Evolutionary conservation across 1,140 invertebrate species (phyloP).

Genomic region (Leptestheria dahalacensis): DNA sequence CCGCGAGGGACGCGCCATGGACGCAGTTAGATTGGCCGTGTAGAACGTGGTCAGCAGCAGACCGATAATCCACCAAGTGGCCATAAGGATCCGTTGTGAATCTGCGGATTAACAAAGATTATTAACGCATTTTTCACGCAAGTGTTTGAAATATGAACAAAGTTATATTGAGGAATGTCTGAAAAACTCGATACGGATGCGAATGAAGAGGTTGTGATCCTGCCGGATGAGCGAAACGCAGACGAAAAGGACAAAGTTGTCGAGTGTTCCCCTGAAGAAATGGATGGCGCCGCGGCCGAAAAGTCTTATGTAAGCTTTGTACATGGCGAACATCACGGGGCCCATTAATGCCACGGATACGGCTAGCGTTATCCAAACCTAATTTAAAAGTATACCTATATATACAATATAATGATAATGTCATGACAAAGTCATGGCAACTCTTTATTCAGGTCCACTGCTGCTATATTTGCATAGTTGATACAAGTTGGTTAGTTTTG

Average conservation of each 20-base stretch:
- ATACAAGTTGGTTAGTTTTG: too few relatives aligned
- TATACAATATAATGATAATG: too few relatives aligned
- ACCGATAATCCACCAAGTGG: constrained; percentile 83
- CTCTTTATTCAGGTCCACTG: too few relatives aligned
- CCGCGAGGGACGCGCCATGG: constrained; percentile 66
- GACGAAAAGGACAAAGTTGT: constrained; percentile 10
- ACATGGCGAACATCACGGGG: constrained; percentile 58
- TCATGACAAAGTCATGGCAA: too few relatives aligned
- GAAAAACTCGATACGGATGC: background rate
- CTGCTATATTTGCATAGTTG: too few relatives aligned
- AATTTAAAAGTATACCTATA: too few relatives aligned
- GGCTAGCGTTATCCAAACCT: constrained; percentile 63
- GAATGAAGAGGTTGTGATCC: constrained; percentile 19
- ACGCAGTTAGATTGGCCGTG: constrained; percentile 78
- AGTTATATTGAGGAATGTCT: background rate
- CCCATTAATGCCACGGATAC: constrained; percentile 52
- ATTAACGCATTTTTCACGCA: too few relatives aligned
- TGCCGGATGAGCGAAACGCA: constrained; percentile 13
- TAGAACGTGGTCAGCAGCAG: constrained; percentile 78
- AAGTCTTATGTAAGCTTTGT: constrained; percentile 37
- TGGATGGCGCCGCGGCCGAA: background rate
- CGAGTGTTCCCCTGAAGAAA: background rate
- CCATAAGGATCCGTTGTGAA: constrained; percentile 62
- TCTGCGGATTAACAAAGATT: constrained; percentile 35
- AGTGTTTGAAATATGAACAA: too few relatives aligned